phyloP scores from a whole-genome alignment of 35 echinoderm and acorn worm species.

The Diadema setosum region DNA sequence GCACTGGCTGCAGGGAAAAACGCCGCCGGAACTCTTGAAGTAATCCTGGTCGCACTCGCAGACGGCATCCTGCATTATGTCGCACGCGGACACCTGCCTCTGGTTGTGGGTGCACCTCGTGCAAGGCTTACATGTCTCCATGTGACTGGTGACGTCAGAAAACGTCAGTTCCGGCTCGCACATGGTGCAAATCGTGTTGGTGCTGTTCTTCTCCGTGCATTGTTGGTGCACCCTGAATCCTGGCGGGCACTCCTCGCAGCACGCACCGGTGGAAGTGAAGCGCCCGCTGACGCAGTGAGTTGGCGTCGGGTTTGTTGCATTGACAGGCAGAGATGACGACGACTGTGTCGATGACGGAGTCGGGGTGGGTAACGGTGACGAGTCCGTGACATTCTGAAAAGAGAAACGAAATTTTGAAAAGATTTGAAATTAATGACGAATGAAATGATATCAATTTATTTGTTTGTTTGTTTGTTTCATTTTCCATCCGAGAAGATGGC shows the following conservation, averaged over 20 bases:
- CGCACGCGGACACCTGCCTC: conserved; percentile 31
- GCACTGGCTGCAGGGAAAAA: conserved; percentile 72
- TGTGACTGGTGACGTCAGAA: conserved; percentile 52
- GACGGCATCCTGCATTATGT: conserved; percentile 59
- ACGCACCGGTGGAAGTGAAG: conserved; percentile 48
- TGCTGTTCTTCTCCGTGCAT: conserved; percentile 24
- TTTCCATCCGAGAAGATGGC: too few species aligned
- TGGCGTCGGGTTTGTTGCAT: background rate
- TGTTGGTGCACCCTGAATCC: conserved; percentile 57
- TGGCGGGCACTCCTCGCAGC: conserved; percentile 61
- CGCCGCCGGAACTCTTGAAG: conserved; percentile 20
- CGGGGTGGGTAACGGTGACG: too few species aligned
- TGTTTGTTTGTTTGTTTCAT: too few species aligned
- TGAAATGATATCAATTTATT: too few species aligned
- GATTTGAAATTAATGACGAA: too few species aligned
- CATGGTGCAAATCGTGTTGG: conserved; percentile 62
- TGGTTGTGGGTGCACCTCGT: conserved; percentile 54
- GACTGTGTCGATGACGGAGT: background rate
- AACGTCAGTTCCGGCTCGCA: conserved; percentile 59
- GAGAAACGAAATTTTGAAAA: too few species aligned
- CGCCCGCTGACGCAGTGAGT: conserved; percentile 21
- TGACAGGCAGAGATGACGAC: background rate
- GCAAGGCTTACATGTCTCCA: conserved; percentile 38
- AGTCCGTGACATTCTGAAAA: too few species aligned
- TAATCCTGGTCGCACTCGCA: conserved; percentile 71